phyloP scores from a whole-genome alignment of 1,140 invertebrate genomes.

The Drosophila mayri region DNA sequence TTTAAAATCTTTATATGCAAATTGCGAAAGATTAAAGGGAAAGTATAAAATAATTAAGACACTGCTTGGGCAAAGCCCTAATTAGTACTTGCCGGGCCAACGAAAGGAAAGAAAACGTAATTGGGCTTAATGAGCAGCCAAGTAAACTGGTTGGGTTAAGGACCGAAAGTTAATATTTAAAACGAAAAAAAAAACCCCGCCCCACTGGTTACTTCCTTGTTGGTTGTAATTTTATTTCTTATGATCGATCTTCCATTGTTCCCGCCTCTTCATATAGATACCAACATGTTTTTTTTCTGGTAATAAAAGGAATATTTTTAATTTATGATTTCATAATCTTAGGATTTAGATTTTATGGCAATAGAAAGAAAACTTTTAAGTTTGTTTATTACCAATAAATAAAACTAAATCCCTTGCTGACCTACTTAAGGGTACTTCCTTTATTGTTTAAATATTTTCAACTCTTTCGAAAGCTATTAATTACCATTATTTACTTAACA shows the following conservation, averaged over 20 bases:
- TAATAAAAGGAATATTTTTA: not conserved
- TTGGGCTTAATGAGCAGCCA: conserved; percentile 12
- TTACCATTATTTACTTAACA: too few species aligned
- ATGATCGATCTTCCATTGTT: not conserved
- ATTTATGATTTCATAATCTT: not conserved
- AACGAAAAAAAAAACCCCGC: not conserved
- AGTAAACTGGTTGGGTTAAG: conserved; percentile 15
- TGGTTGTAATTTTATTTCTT: not conserved
- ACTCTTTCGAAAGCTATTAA: too few species aligned
- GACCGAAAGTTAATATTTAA: conserved; percentile 12
- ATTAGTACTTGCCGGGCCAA: conserved; percentile 6
- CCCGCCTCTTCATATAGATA: not conserved
- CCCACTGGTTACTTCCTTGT: conserved; percentile 5
- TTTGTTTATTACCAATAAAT: not conserved
- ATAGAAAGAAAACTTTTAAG: not conserved
- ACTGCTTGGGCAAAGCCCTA: conserved; percentile 5
- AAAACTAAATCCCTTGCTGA: not conserved
- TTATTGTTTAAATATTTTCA: too few species aligned
- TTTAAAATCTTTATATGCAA: conserved; percentile 2
- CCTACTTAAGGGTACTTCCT: not conserved
- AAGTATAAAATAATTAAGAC: conserved; percentile 15
- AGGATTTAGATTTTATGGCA: not conserved
- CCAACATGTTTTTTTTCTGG: not conserved
- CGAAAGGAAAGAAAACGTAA: conserved; percentile 15
- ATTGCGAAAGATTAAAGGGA: conserved; percentile 15